phyloP scores from a whole-genome alignment of 2,797 vertebrate genomes.

The Nyctibius grandis region DNA sequence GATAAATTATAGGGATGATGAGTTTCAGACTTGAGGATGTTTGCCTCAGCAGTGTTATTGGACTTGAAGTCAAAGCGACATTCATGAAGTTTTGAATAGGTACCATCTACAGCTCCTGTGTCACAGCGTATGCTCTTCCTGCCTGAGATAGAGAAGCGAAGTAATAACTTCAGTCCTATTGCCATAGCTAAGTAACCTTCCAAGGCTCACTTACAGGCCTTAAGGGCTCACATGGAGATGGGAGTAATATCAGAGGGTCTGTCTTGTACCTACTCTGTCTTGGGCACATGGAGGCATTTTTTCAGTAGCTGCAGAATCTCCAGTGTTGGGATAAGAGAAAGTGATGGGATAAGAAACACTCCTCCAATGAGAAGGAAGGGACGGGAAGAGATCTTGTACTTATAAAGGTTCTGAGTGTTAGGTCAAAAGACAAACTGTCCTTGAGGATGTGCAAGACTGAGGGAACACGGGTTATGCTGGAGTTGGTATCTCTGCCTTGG shows the following conservation, averaged over 20 bases:
- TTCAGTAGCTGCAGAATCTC: background rate
- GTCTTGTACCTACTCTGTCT: background rate
- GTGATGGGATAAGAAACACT: background rate
- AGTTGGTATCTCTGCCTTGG: slow-evolving; percentile 63
- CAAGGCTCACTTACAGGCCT: background rate
- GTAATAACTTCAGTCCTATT: background rate
- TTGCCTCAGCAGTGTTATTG: background rate
- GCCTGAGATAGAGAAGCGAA: background rate
- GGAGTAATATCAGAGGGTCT: background rate
- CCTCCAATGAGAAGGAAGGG: background rate
- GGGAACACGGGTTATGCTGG: slow-evolving; percentile 42
- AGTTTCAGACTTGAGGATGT: background rate
- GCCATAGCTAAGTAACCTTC: background rate
- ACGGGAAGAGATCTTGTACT: background rate
- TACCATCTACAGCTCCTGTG: background rate
- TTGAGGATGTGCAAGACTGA: slow-evolving; percentile 53
- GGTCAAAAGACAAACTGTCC: slow-evolving; percentile 54
- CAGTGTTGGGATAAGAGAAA: background rate
- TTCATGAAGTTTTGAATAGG: background rate
- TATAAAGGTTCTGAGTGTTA: background rate
- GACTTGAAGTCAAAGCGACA: background rate
- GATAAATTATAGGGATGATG: background rate
- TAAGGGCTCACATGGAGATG: background rate
- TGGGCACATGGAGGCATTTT: background rate
- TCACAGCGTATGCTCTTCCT: background rate